phyloP scores from a whole-genome alignment of 2,797 vertebrate species.

The Scolopax rusticola region DNA sequence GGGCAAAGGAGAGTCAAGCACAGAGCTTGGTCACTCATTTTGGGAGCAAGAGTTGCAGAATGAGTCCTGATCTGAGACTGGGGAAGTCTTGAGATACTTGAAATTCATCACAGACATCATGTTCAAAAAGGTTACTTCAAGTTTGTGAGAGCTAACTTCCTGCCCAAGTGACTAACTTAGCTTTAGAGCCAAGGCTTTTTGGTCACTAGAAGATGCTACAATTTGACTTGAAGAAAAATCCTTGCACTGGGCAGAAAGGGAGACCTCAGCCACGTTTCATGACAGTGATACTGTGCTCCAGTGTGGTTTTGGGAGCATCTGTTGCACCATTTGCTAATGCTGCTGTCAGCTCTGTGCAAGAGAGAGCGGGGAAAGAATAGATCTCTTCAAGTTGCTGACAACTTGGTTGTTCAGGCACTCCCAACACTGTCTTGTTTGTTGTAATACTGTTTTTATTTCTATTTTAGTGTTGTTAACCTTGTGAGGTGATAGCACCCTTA shows the following conservation, averaged over 20 bases:
- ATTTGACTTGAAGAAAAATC: accelerated
- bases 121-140: neutral
- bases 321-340: neutral
- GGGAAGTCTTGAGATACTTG: neutral
- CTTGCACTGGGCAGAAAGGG: neutral
- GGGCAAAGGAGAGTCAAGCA: neutral
- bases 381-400: neutral
- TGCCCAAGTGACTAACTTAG: neutral
- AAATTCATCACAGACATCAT: neutral
- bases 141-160: neutral
- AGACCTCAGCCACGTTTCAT: accelerated
- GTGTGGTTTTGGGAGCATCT: neutral
- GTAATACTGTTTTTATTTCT: neutral
- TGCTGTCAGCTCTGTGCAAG: neutral
- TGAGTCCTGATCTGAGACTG: neutral
- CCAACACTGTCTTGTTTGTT: neutral
- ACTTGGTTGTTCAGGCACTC: neutral
- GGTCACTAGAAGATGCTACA: neutral
- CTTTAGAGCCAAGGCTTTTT: neutral
- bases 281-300: neutral
- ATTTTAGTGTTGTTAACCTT: neutral
- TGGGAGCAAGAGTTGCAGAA: neutral
- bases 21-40: neutral
- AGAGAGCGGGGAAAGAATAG: neutral
- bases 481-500: neutral